phyloP scores from a whole-genome alignment of 1,140 invertebrate species.

The Drosophila bipectinata region DNA sequence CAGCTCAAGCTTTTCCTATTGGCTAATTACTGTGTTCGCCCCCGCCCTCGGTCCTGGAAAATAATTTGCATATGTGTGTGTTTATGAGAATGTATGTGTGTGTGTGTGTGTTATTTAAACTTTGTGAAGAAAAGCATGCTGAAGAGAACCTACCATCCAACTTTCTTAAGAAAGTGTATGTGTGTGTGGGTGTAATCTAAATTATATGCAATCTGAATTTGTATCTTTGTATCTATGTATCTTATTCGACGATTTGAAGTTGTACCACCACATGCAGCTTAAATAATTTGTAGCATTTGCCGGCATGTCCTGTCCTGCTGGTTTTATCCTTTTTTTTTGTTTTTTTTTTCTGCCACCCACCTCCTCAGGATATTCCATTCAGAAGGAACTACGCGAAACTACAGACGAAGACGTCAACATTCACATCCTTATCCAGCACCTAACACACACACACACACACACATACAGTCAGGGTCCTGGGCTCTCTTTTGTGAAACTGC shows the following conservation, averaged over 20 bases:
- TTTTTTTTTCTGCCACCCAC: background rate
- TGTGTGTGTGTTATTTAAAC: constrained; percentile 50
- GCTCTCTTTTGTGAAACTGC: constrained; percentile 9
- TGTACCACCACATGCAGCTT: constrained; percentile 57
- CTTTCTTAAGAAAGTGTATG: constrained; percentile 2
- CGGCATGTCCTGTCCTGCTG: constrained; percentile 6
- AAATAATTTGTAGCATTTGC: constrained; percentile 75
- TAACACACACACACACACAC: constrained; percentile 11
- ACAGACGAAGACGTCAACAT: constrained; percentile 73
- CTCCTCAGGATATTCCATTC: constrained; percentile 3
- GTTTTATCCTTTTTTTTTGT: background rate
- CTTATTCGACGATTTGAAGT: constrained; percentile 38
- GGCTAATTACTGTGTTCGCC: constrained; percentile 68
- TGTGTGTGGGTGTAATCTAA: constrained; percentile 44
- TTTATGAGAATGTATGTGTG: constrained; percentile 33
- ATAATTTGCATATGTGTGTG: constrained; percentile 66
- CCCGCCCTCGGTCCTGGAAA: constrained; percentile 30
- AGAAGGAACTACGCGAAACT: constrained; percentile 55
- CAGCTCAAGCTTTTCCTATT: constrained; percentile 75
- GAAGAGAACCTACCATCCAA: constrained; percentile 13
- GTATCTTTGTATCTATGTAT: constrained; percentile 1
- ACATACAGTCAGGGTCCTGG: background rate
- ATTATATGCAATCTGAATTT: constrained; percentile 41
- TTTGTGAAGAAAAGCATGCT: too few species aligned
- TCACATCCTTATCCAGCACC: constrained; percentile 28